A percentile compares a stretch with the other conserved stretches of the same genome.
phyloP scores from a whole-genome alignment of 2,888 invertebrate genomes.

The Aphodius sticticus region DNA sequence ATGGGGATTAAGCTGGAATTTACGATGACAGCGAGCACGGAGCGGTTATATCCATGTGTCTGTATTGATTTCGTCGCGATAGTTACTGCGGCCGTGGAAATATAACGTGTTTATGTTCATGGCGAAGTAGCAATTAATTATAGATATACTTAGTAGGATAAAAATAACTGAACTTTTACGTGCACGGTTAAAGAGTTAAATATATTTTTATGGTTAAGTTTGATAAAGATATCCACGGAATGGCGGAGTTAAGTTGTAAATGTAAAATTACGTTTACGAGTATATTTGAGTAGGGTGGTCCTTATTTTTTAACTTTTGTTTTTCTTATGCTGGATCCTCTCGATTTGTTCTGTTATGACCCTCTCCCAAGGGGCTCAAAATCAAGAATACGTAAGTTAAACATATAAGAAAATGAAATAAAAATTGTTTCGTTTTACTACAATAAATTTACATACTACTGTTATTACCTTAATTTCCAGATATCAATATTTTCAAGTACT shows the following conservation, averaged over 20 bases:
- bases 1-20: conserved; percentile 16
- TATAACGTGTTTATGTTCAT: neutral
- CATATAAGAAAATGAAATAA: too few species aligned
- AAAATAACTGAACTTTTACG: neutral
- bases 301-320: too few species aligned
- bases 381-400: too few species aligned
- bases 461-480: too few species aligned
- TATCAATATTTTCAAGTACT: too few species aligned
- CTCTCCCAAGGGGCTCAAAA: too few species aligned
- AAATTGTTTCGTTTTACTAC: too few species aligned
- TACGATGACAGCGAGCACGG: conserved; percentile 14
- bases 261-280: neutral
- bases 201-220: neutral
- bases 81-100: neutral
- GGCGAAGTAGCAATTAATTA: neutral
- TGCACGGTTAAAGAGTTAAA: neutral
- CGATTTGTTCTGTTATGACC: too few species aligned
- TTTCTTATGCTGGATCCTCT: too few species aligned
- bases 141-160: neutral
- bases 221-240: neutral
- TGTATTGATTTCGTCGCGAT: neutral
- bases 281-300: too few species aligned
- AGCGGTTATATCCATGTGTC: neutral
- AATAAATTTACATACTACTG: too few species aligned
- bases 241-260: neutral